Evolutionary conservation across 2,113 vertebrate species (phyloP).

Genomic region (Mohoua ochrocephala): DNA sequence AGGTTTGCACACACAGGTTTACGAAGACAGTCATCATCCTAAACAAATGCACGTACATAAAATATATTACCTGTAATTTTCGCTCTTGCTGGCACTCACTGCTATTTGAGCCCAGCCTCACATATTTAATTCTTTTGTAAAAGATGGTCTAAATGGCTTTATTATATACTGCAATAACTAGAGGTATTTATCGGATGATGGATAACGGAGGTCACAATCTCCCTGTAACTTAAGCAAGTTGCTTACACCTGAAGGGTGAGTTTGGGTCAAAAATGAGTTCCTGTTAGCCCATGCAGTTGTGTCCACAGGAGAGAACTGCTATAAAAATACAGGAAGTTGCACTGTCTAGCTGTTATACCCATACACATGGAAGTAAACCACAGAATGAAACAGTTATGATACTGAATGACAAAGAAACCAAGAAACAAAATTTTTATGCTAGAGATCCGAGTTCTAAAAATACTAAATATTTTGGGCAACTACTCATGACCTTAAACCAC

Average conservation of each 20-base stretch:
- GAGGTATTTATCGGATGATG: background rate
- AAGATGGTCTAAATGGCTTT: background rate
- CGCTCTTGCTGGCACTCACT: background rate
- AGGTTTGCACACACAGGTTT: background rate
- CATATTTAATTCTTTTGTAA: background rate
- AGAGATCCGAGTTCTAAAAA: background rate
- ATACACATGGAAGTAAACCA: background rate
- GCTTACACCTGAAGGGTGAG: background rate
- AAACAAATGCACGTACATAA: background rate
- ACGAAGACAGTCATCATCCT: background rate
- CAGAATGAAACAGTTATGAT: background rate
- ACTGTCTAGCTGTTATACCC: background rate
- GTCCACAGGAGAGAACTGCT: background rate
- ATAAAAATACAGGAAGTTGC: background rate
- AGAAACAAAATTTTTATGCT: background rate
- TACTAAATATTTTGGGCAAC: background rate
- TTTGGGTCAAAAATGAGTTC: background rate
- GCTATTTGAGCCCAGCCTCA: background rate
- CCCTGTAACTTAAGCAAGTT: background rate
- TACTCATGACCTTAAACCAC: background rate
- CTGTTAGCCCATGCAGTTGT: background rate
- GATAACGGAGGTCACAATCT: background rate
- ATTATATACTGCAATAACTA: background rate
- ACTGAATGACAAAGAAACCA: background rate
- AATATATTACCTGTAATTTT: background rate